Base-by-base conservation (phyloP, 2,113 vertebrate genomes). In the Hippocampus abdominalis region DNA sequence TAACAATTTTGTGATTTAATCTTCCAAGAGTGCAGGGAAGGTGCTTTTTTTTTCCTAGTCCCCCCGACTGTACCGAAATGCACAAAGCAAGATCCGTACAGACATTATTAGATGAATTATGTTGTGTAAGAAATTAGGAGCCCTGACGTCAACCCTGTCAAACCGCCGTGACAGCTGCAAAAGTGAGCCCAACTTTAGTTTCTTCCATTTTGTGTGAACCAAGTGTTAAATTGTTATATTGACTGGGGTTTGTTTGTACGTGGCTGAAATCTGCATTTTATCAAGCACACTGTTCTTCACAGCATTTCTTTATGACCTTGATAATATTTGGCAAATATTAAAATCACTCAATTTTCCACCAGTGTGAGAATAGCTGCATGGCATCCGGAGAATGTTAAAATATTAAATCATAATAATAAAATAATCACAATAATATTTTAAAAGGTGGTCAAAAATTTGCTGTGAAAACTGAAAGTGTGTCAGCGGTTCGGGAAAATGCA, bases 351-450 rank as follows among this genome's bases (percentile, higher is more conserved):
- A 70, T 76, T 69, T 48, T 48, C 39, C 18, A 5, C 59, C 4
- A 25, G 65, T 12, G 2, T 2, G 29, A 40, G 46, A 2, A 12
- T 61, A 77, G 81, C 83, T 79, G 66, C 69, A 75, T 61, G 66
- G 84, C 81, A 85, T 84, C 79, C 3, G 67, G 59, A 69, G 76
- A 78, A 80, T 84, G 80, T 88, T 88, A 81, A 36, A 36, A 36
- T 36, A 36, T 1, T 36, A 36, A 36, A 36, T 36, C 32, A 6
- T 36, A 36, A 36, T 36, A 36, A 36, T 36, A 36, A 36, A 36
- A 36, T 36, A 36, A 36, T 36, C 32, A 36, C 5, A 36, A 36
- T 36, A 36, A 36, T 36, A 36, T 36, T 27, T 27, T 36, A 6
- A 36, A 75, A 64, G 77, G 80, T 81, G 75, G 82, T 81, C 77